Base-by-base conservation (phyloP, 1,140 invertebrate genomes). In the Leptopilina boulardi region DNA sequence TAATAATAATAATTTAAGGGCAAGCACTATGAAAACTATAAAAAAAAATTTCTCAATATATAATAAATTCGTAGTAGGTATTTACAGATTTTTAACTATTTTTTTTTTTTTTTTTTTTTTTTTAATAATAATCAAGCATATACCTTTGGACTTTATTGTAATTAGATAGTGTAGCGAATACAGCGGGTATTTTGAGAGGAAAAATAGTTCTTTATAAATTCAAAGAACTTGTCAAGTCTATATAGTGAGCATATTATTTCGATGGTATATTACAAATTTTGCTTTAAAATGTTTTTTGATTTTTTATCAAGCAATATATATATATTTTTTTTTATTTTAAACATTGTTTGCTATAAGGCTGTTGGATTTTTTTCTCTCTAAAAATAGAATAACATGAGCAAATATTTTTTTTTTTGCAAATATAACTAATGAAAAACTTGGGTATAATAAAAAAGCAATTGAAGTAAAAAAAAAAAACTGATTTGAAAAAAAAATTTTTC, bases 141-240 rank as follows among this genome's bases (percentile, higher is more conserved):
- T n/a, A 11, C 47, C 2, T 30, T 59, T 13, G 21, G 11, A 26
- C 13, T 66, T 30, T 5, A 66, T 2, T 18, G 10, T 15, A 26
- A 4, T 26, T 30, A 30, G 10, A 26, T 30, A 30, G 5, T 26
- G 23, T 30, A 30, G 23, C 21, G 54, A 30, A 66, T 30, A 66
- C 15, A 30, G 59, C 10, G 13, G 26, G 26, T 30, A 66, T 66
- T n/a, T 51, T 51, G 47, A n/a, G 26, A 66, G 26, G 26, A 66
- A 66, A 66, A 8, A 66, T n/a, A 38, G 23, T 66, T 66, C 23
- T 34, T 66, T 66, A 66, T 26, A 66, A 30, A 66, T 66, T 5
- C 59, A 34, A 66, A 66, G 26, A 66, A 66, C 6, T 34, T 66
- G 59, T n/a, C 23, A n/a, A 47, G 42, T 47, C 42, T 21, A 21